phyloP scores from a whole-genome alignment of 1,140 invertebrate genomes.

The Cotesia glomerata region DNA sequence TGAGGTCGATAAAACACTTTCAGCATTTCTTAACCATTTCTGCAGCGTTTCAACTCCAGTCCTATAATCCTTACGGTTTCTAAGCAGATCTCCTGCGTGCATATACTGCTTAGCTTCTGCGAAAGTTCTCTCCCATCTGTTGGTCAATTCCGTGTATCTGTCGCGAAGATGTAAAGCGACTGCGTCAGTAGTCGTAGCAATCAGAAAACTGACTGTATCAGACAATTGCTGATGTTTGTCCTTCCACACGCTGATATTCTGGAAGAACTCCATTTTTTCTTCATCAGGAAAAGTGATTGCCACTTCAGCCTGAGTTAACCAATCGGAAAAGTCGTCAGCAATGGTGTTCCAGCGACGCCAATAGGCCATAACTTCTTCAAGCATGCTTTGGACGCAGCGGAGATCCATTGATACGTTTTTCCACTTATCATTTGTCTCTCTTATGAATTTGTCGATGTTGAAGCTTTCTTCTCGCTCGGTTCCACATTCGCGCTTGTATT shows the following conservation, averaged over 20 bases:
- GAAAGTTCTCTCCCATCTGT: constrained; percentile 83
- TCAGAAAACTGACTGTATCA: constrained; percentile 86
- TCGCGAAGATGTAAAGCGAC: constrained; percentile 80
- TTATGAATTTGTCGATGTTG: constrained; percentile 83
- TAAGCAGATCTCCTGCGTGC: constrained; percentile 84
- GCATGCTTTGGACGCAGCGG: constrained; percentile 84
- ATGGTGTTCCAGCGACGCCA: constrained; percentile 84
- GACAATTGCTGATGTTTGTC: constrained; percentile 83
- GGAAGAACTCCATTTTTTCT: constrained; percentile 86
- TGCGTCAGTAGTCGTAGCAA: constrained; percentile 83
- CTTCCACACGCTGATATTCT: constrained; percentile 88
- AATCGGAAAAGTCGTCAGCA: constrained; percentile 77
- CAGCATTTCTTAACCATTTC: constrained; percentile 80
- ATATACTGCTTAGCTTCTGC: constrained; percentile 84
- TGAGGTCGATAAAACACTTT: constrained; percentile 71
- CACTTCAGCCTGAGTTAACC: constrained; percentile 81
- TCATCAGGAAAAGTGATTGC: constrained; percentile 81
- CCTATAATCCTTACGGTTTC: constrained; percentile 82
- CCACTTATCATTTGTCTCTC: constrained; percentile 87
- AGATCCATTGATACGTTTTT: constrained; percentile 88
- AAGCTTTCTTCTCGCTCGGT: constrained; percentile 76
- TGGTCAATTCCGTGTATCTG: constrained; percentile 73
- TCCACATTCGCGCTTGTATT: constrained; percentile 86
- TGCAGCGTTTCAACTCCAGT: constrained; percentile 77
- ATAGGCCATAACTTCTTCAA: constrained; percentile 86